A percentile compares a stretch with the other conserved stretches of the same genome.
Conservation (phyloP, 2,113 vertebrate genomes). For the Pleuronectes platessa region DNA sequence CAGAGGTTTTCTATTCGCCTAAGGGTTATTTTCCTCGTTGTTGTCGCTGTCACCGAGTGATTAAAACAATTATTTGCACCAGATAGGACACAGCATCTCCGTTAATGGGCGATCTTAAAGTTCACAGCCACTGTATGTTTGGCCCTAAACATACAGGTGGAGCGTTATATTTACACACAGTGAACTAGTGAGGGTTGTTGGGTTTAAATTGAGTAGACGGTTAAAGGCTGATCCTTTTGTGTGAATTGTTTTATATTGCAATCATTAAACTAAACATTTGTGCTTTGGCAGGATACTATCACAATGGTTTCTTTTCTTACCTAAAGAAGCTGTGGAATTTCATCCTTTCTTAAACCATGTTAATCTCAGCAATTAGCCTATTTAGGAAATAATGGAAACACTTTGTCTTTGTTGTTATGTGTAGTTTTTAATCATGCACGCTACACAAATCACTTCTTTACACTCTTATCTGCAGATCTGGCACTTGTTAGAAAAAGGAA, state of each 20-base stretch:
- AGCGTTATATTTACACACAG: neutral
- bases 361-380: constrained; percentile 34
- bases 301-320: constrained; percentile 34
- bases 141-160: neutral
- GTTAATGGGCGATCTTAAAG: neutral
- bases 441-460: neutral
- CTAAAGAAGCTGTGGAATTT: constrained; percentile 26
- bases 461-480: neutral
- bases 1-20: constrained; percentile 7
- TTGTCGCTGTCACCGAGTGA: constrained; percentile 33
- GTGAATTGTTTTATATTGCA: neutral
- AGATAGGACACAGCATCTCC: neutral
- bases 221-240: neutral
- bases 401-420: neutral
- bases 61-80: constrained; percentile 26
- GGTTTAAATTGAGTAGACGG: neutral
- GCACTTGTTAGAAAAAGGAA: neutral
- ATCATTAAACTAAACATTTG: constrained; percentile 6
- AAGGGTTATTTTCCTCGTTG: neutral
- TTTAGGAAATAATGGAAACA: neutral
- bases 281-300: neutral
- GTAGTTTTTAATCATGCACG: neutral
- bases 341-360: constrained; percentile 11
- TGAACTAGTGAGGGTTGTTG: neutral
- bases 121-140: neutral